Evolutionary conservation across 1,140 invertebrate genomes (phyloP), one percentile per base, ranked within the genome.

Genomic region (Orius insidiosus): DNA sequence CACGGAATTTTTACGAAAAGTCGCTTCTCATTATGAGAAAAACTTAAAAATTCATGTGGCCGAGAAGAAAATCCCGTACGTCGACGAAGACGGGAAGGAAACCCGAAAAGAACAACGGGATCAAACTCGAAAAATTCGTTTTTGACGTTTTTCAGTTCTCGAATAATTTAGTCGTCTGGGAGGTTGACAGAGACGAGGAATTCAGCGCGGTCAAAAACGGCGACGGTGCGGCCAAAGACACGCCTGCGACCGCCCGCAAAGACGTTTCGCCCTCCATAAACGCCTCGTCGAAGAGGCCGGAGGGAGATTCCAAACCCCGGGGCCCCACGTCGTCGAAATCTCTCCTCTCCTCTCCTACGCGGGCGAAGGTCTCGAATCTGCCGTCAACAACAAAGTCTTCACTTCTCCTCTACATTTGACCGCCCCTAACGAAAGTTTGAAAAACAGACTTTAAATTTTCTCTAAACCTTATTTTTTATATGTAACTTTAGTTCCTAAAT

Each of bases 111-210:
- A 77, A 85, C 0, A 98, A 98, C 61, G 95, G 94, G 14, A 92
- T 98, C 51, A 99, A 99, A 70, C 84, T 98, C 61, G 96, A 99
- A 57, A 98, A 98, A 65, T 99, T 99, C 63, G 82, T 98, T 2
- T 99, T 99, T 61, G 96, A 99, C 67, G 92, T 97, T 0, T 98
- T 99, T 61, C 80, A 84, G 56, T 94, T 90, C 62, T 73, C 89
- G 0, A 73, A 83, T 62, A 83, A 80, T 53, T 90, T 98, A 59
- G 85, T 82, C 13, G 86, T 86, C 3, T 90, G 93, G 79, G 87
- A 96, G 70, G 93, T 94, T 0, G 68, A 79, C 0, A 70, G 94
- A 40, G 80, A 92, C 54, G 80, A 85, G 48, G 95, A 99, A 61
- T 99, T 99, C 60, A 92, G 92, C 57, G 90, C 95, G 0, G 60